A percentile compares a stretch with the other conserved stretches of the same genome.
phyloP scores from a whole-genome alignment of 2,888 invertebrate species.

The Melikaiella ostensackeni region DNA sequence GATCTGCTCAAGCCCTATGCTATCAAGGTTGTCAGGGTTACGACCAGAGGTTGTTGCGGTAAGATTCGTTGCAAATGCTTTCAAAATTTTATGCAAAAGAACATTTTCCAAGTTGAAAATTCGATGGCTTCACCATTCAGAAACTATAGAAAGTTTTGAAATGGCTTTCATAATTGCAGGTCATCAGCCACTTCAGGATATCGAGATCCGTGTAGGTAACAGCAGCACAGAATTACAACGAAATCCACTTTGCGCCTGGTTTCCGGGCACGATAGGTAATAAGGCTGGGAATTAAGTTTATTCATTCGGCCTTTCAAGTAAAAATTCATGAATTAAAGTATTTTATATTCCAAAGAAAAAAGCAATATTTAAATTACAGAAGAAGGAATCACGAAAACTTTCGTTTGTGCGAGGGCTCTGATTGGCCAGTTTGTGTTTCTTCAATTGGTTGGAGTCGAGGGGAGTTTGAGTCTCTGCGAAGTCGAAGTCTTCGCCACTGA shows the following conservation, averaged over 20 bases:
- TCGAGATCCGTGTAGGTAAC: conserved; percentile 94
- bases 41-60: conserved; percentile 90
- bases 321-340: neutral
- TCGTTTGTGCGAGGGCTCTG: conserved; percentile 90
- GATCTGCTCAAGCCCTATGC: conserved; percentile 91
- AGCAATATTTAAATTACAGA: conserved; percentile 78
- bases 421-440: conserved; percentile 93
- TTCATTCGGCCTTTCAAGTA: conserved; percentile 37
- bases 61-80: conserved; percentile 61
- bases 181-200: conserved; percentile 91
- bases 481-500: conserved; percentile 95
- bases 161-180: conserved; percentile 77
- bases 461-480: conserved; percentile 92
- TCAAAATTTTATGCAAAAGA: too few species aligned
- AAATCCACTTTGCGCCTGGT: conserved; percentile 95
- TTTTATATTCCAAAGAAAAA: neutral
- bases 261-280: conserved; percentile 90
- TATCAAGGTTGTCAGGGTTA: conserved; percentile 90
- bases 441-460: conserved; percentile 93
- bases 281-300: neutral
- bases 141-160: too few species aligned
- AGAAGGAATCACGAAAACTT: conserved; percentile 94
- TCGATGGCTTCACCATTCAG: too few species aligned
- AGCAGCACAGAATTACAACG: conserved; percentile 91
- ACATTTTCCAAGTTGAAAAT: too few species aligned